A percentile compares a stretch with the other conserved stretches of the same genome.
phyloP scores from a whole-genome alignment of 2,113 vertebrate species.

The Passerina amoena region DNA sequence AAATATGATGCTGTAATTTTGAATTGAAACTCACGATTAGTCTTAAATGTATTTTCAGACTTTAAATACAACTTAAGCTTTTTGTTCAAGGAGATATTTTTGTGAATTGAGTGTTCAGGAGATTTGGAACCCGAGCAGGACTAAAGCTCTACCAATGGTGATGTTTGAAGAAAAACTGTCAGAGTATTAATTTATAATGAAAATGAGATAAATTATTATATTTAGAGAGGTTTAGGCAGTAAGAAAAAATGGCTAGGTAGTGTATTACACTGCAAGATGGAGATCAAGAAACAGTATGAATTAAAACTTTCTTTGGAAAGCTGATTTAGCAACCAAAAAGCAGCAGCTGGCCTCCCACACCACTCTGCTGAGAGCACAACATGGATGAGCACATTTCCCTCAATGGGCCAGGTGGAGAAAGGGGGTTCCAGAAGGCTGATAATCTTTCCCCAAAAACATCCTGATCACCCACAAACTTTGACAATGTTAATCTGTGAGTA shows the following conservation, averaged over 20 bases:
- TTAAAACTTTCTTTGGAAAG: background rate
- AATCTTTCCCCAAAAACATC: background rate
- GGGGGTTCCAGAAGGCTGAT: background rate
- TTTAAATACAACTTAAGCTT: background rate
- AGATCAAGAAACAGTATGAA: background rate
- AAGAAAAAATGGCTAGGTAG: background rate
- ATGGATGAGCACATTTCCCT: background rate
- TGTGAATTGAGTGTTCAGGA: background rate
- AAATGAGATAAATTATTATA: background rate
- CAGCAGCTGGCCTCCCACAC: background rate
- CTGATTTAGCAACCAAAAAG: background rate
- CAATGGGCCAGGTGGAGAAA: background rate
- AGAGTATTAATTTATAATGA: background rate
- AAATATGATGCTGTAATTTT: background rate
- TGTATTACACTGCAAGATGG: background rate
- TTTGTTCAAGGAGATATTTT: background rate
- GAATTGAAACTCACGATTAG: background rate
- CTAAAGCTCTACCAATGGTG: background rate
- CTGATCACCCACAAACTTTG: background rate
- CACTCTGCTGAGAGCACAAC: background rate
- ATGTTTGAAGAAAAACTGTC: background rate
- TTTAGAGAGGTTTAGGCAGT: background rate
- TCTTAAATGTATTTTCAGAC: background rate
- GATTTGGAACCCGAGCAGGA: background rate
- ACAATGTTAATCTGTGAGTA: background rate